Percentiles rank a stretch among this genome's conserved stretches.
Evolutionary conservation across 2,888 invertebrate genomes (phyloP).

Genomic region (Stegana nigrithorax): DNA sequence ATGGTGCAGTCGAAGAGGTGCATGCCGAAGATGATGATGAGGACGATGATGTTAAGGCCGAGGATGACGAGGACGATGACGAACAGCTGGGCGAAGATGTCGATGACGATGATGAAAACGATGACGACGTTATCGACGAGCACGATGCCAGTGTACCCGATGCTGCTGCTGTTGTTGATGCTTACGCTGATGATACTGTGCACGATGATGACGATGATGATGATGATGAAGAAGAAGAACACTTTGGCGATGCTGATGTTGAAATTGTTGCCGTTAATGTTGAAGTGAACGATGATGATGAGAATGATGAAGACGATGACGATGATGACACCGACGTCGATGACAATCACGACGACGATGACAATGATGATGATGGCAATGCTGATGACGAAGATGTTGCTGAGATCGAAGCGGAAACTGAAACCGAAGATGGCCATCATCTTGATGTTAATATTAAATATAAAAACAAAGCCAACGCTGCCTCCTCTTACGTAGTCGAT

Average conservation of each 20-base stretch:
- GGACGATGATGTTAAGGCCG: conserved; percentile 40
- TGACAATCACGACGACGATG: conserved; percentile 40
- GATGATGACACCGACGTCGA: conserved; percentile 38
- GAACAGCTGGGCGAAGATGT: conserved; percentile 37
- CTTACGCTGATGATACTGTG: conserved; percentile 34
- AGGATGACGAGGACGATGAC: conserved; percentile 40
- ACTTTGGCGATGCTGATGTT: conserved; percentile 41
- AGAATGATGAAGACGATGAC: conserved; percentile 40
- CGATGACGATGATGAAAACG: conserved; percentile 34
- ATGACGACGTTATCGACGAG: not conserved
- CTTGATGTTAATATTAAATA: too few relatives aligned
- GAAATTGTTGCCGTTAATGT: conserved; percentile 29
- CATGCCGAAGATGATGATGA: conserved; percentile 30
- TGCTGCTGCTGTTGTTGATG: conserved; percentile 25
- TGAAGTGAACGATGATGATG: conserved; percentile 38
- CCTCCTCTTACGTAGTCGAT: too few relatives aligned
- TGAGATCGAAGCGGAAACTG: conserved; percentile 35
- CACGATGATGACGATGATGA: conserved; percentile 39
- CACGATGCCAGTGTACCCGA: conserved; percentile 26
- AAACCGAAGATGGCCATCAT: not conserved
- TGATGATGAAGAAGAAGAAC: conserved; percentile 41
- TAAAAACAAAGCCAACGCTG: too few relatives aligned
- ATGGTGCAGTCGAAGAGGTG: conserved; percentile 26
- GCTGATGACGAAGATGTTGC: conserved; percentile 42
- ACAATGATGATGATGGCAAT: conserved; percentile 44